These are phyloP conservation scores for Falco novaeseelandiae DNA, from an alignment of 2,797 vertebrate genomes.

Conservation along the genomic window DNA sequence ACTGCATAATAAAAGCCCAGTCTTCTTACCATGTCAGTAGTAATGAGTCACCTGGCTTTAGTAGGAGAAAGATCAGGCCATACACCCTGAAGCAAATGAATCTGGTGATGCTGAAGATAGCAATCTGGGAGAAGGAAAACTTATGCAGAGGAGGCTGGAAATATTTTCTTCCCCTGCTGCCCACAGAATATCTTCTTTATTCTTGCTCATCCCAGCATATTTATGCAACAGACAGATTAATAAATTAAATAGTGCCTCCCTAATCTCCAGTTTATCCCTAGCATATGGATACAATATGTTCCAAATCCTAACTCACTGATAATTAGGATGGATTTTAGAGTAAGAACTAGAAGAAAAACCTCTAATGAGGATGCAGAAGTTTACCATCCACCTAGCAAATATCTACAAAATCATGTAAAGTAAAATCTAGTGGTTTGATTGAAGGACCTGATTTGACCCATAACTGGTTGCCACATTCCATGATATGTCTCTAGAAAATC, in stretches of 20 bases:
- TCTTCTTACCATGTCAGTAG: neutral
- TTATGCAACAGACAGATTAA: constrained; percentile 3
- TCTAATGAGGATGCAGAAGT: neutral
- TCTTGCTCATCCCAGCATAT: neutral
- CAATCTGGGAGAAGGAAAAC: neutral
- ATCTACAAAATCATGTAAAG: neutral
- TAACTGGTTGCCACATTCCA: neutral
- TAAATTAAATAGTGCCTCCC: neutral
- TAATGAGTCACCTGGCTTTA: neutral
- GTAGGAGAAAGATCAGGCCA: neutral
- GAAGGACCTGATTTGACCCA: neutral
- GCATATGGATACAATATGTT: neutral
- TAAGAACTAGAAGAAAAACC: neutral
- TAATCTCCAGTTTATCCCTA: neutral
- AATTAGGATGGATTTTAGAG: neutral
- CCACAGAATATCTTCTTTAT: neutral
- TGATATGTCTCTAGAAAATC: neutral
- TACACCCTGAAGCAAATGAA: neutral
- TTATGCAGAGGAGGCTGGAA: neutral
- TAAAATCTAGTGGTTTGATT: neutral
- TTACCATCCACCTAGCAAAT: neutral
- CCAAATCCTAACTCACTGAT: neutral
- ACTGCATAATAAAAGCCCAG: neutral
- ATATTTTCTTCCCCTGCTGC: neutral
- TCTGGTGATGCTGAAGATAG: neutral